phyloP scores from a whole-genome alignment of 2,113 vertebrate species.

The Pithys albifrons region DNA sequence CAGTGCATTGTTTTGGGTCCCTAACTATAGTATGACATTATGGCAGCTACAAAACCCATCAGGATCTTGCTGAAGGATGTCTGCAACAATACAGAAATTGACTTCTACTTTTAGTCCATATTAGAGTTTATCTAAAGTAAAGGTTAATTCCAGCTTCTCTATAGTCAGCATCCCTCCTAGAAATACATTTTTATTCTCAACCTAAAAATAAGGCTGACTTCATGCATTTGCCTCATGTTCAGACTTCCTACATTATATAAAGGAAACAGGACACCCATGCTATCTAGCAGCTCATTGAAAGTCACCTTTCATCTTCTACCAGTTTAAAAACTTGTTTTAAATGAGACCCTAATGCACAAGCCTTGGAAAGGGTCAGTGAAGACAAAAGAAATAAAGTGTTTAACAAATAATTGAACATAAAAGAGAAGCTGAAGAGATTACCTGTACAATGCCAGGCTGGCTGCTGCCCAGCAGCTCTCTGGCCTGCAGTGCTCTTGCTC shows the following conservation, averaged over 20 bases:
- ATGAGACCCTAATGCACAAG: neutral
- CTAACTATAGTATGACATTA: neutral
- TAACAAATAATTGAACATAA: neutral
- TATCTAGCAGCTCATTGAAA: neutral
- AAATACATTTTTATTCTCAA: neutral
- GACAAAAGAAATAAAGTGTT: neutral
- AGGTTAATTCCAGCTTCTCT: neutral
- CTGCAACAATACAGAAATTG: neutral
- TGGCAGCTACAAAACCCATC: neutral
- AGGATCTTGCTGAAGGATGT: neutral
- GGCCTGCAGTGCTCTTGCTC: neutral
- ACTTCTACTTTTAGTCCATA: conserved; percentile 23
- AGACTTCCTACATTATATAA: neutral
- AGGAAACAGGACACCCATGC: neutral
- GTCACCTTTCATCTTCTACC: neutral
- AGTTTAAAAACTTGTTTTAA: neutral
- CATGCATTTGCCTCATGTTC: neutral
- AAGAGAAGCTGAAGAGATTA: neutral
- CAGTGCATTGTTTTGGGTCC: neutral
- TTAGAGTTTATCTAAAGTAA: conserved; percentile 30
- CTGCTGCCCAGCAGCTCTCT: neutral
- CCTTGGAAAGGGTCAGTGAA: neutral
- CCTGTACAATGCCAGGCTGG: neutral
- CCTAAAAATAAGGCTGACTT: neutral
- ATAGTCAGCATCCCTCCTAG: neutral